Base-by-base conservation (phyloP, 1,140 invertebrate genomes). In the Lordiphosa clarofinis region DNA sequence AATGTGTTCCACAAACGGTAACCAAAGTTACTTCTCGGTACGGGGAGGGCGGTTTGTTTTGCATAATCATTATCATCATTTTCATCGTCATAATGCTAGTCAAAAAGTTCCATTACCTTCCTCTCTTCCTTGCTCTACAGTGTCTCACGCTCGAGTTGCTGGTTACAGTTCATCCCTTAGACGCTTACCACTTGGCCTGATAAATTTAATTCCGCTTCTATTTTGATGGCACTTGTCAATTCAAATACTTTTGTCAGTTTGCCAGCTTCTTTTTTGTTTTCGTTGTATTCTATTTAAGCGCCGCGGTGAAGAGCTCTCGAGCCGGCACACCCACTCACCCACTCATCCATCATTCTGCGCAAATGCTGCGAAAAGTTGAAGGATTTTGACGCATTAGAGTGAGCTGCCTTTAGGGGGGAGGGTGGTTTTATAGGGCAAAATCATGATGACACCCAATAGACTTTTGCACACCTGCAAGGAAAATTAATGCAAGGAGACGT, bases 161-260 rank as follows among this genome's bases (percentile, higher is more conserved):
- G 57, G 15, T 60, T 31, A 42, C 44, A 52, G 42, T 57, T 67
- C 47, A 76, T 56, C 53, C 76, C 56, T 0, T 28, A 33, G 49
- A 61, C 65, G 54, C 64, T 42, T 35, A 67, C 65, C 71, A 86
- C 78, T 82, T 84, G 54, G 73, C 78, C 78, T 82, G 73, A 82
- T 82, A 82, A 82, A 82, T 82, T 82, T 82, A 82, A 82, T 82
- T 82, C 79, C 78, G 78, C 73, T 82, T 82, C 73, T 82, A 82
- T 82, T 82, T 82, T 82, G 78, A 82, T 84, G 78, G 78, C 73
- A 82, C 78, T 82, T 82, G 78, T 82, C 78, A 82, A 82, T 82
- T 82, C 78, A 82, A 82, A 82, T 82, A 78, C 78, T 82, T 82
- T 84, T 70, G 78, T 62, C 69, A 78, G 71, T 78, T 61, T 55